Conservation (phyloP, 2,888 invertebrate species). For the Andrena haemorrhoa region DNA sequence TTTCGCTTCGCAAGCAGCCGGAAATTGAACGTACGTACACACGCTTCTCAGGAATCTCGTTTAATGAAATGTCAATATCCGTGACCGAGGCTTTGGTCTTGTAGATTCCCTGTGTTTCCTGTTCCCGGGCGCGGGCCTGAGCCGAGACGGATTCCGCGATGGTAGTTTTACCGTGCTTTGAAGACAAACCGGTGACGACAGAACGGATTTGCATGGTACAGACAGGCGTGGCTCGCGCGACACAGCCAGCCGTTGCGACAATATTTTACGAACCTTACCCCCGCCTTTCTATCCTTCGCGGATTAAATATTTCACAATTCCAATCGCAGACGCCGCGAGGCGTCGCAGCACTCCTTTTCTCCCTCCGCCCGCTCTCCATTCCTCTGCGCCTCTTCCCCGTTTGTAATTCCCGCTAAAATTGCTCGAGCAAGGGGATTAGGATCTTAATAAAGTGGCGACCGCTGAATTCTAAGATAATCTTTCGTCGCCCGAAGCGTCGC, state of each 20-base stretch:
- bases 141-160: conserved; percentile 51
- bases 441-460: conserved; percentile 43
- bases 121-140: conserved; percentile 15
- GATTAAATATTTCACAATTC: conserved; percentile 64
- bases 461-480: conserved; percentile 47
- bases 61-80: conserved; percentile 74
- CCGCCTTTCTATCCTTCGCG: conserved; percentile 11
- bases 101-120: conserved; percentile 63
- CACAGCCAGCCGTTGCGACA: conserved; percentile 30
- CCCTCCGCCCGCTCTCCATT: not conserved
- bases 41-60: conserved; percentile 68
- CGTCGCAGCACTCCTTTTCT: conserved; percentile 2
- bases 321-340: conserved; percentile 38
- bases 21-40: conserved; percentile 67
- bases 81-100: conserved; percentile 69
- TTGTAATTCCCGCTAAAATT: conserved; percentile 25
- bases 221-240: not conserved
- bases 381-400: not conserved
- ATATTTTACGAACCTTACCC: conserved; percentile 50
- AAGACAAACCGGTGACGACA: conserved; percentile 58
- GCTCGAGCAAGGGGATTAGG: conserved; percentile 39
- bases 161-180: conserved; percentile 65
- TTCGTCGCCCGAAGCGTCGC: conserved; percentile 15
- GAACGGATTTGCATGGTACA: conserved; percentile 33
- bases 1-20: conserved; percentile 61